phyloP scores from a whole-genome alignment of 2,113 vertebrate species.

The Motacilla alba region DNA sequence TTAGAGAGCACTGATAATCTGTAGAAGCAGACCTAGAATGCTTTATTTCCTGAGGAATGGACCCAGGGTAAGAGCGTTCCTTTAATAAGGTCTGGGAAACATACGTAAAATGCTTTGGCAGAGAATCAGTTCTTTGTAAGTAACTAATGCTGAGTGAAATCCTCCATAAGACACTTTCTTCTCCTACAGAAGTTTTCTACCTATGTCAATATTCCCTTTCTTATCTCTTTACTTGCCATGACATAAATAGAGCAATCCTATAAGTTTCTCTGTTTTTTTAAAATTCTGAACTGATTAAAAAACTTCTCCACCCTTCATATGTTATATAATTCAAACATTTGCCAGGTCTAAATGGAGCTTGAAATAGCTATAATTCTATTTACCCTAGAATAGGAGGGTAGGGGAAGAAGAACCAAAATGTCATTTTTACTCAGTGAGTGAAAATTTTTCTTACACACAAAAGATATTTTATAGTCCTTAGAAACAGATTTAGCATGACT shows the following conservation, averaged over 20 bases:
- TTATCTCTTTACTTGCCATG: background rate
- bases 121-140: background rate
- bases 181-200: background rate
- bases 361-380: background rate
- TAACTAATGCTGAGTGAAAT: background rate
- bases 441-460: background rate
- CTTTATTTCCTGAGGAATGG: background rate
- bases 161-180: background rate
- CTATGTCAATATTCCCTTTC: background rate
- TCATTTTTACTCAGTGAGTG: background rate
- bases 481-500: background rate
- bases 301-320: background rate
- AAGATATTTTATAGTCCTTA: background rate
- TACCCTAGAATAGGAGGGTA: background rate
- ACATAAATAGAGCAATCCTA: background rate
- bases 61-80: background rate
- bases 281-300: background rate
- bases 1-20: background rate
- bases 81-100: slow-evolving; percentile 6
- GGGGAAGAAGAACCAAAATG: background rate
- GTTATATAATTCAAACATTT: background rate
- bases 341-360: background rate
- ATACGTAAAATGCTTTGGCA: slow-evolving; percentile 15
- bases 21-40: background rate
- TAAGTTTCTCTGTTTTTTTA: background rate